Base-by-base conservation (phyloP, 2,888 invertebrate species). In the Phasia obesa region DNA sequence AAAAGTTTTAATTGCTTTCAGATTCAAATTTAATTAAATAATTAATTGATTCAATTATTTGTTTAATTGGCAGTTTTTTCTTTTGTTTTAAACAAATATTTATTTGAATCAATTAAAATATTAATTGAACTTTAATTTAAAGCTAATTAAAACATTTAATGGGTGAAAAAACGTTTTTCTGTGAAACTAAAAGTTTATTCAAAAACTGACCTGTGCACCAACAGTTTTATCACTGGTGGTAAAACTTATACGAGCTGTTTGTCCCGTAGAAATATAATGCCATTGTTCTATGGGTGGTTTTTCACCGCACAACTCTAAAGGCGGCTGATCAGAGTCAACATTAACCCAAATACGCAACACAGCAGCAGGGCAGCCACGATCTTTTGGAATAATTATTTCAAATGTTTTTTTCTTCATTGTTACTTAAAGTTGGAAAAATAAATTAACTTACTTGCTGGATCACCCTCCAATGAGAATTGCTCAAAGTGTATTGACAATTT, bases 161-260 rank as follows among this genome's bases (percentile, higher is more conserved):
- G n/a, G n/a, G n/a, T n/a, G n/a, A n/a, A n/a, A n/a, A n/a, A n/a
- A n/a, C n/a, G n/a, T n/a, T n/a, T n/a, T n/a, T n/a, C n/a, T n/a
- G n/a, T n/a, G n/a, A 1, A 55, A 59, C 9, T 6, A 7, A n/a
- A 31, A 35, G 71, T 13, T 5, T 15, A 2, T 21, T 25, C 2
- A 21, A 0, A 2, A 60, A 85, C 87, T 87, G 69, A 92, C 91
- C 90, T 88, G 95, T 88, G 97, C 97, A 85, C 98, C 98, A 84
- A 97, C 96, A 55, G 98, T 97, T 93, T 97, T 97, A 91, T 97
- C 97, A 82, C 98, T 97, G 89, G 97, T 96, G 90, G 98, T 96
- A 92, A 98, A 98, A 92, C 98, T 98, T 88, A 98, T 94, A 91
- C 97, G 94, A 92, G 97, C 95, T 85, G 96, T 94, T 92, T 97